phyloP scores from a whole-genome alignment of 2,888 invertebrate species.

The Cremastinae sp. region DNA sequence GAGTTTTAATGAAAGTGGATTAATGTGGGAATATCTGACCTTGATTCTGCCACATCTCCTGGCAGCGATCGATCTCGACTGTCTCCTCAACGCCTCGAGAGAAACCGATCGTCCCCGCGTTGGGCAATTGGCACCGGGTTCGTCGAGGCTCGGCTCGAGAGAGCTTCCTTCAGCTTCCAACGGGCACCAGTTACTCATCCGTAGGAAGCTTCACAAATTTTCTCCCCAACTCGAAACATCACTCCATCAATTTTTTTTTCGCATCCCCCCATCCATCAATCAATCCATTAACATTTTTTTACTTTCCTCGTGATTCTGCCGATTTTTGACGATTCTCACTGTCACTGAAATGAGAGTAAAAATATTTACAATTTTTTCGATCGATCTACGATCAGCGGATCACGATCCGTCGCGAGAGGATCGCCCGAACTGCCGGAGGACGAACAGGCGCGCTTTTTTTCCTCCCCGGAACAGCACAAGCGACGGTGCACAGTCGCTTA shows the following conservation, averaged over 20 bases:
- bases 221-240: no score
- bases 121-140: slow-evolving; percentile 34
- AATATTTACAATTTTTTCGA: neutral
- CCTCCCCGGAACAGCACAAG: slow-evolving; percentile 15
- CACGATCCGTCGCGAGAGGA: slow-evolving; percentile 6
- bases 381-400: slow-evolving; percentile 13
- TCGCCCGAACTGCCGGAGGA: neutral
- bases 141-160: neutral
- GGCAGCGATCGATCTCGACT: slow-evolving; percentile 92
- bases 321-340: neutral
- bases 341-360: neutral
- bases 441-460: slow-evolving; percentile 64
- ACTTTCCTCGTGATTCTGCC: no score
- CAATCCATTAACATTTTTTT: no score
- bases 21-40: slow-evolving; percentile 81
- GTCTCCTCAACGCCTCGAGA: slow-evolving; percentile 91
- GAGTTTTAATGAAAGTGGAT: slow-evolving; percentile 7
- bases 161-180: neutral
- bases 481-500: slow-evolving; percentile 38
- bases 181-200: neutral
- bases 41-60: slow-evolving; percentile 90
- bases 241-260: no score
- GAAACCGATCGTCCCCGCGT: slow-evolving; percentile 73
- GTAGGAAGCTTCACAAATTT: neutral
- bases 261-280: no score